Base-by-base conservation (phyloP, 1,140 invertebrate species). In the Lepidurus couesii region DNA sequence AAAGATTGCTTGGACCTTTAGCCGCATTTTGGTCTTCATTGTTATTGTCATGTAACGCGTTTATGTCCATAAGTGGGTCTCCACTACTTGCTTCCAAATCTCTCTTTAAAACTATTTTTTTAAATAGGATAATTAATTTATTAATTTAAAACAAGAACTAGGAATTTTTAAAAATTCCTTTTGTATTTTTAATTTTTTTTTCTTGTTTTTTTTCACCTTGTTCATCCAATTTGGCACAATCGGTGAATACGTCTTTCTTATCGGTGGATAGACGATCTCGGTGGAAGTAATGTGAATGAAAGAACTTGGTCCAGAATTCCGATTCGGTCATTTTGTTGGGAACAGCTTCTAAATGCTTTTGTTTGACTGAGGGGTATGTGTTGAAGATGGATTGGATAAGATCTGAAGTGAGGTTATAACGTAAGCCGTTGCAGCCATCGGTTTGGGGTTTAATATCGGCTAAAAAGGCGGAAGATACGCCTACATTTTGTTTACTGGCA, bases 261-360 rank as follows among this genome's bases (percentile, higher is more conserved):
- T 92, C 91, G 45, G 93, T 89, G 81, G 92, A 91, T 43, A 95
- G 93, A 76, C 97, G 90, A 87, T 99, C 98, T 80, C 96, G 90
- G 88, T 99, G 97, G 90, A 99, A 99, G 88, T 99, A 99, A 88
- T 99, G 97, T 24, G 97, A 99, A 84, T 99, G 97, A 87, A 99
- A 99, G 86, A 99, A 99, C 82, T 97, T 95, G 11, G 95, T 97
- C 98, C 98, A 99, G 88, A 99, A 99, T 83, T 98, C 96, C 1
- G 93, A 89, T 86, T 99, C 98, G 0, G 92, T 90, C 90, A 99
- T 91, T 88, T 97, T 95, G 80, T 92, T 89, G 74, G 98, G 98
- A 47, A 99, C 98, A 87, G 96, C 92, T 86, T 99, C 97, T 80
- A 92, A 86, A 87, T 99, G 96, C 89, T 99, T 99, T 87, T 92